Evolutionary conservation across 2,888 invertebrate species (phyloP), one percentile per base, ranked within the genome.

Genomic region (Cylloceria caligata): DNA sequence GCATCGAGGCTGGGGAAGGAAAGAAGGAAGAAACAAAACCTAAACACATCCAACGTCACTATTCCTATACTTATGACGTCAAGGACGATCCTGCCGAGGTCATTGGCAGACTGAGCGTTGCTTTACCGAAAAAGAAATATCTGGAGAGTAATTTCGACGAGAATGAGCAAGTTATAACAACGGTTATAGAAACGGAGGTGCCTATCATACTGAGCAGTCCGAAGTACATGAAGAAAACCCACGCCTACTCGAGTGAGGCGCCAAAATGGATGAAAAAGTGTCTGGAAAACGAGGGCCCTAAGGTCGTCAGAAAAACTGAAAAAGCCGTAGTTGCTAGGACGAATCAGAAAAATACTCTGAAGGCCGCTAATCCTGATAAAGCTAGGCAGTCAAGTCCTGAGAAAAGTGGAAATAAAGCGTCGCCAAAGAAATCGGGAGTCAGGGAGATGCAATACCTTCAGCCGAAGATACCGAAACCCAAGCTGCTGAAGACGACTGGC

Each of bases 131-230:
- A 60, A 91, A 91, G 62, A 91, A 91, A 60, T 91, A 89, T 60
- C 78, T 91, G 1, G 92, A 92, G 69, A 92, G 92, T 42, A 91
- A 91, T 72, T 91, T 92, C 39, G 91, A 92, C 39, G 90, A 91
- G 69, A 90, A 92, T 75, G 92, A 92, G 67, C 89, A 89, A 36
- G 91, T 92, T 5, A 91, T 91, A 36, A 92, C 92, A 3, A 92
- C 92, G 0, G 92, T 92, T 0, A 91, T 92, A 21, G 92, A 92
- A 62, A 91, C 91, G 0, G 92, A 92, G 27, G 83, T 90, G 27
- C 92, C 91, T 0, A 87, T 91, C 80, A 88, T 91, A 27, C 77
- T 88, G n/a, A 86, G 87, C 21, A 89, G 87, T 82, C 88, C 91
- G 0, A 92, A 90, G 60, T 90, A 91, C 83, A 85, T 84, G 71